phyloP scores from a whole-genome alignment of 2,113 vertebrate species.

The Daboia siamensis region DNA sequence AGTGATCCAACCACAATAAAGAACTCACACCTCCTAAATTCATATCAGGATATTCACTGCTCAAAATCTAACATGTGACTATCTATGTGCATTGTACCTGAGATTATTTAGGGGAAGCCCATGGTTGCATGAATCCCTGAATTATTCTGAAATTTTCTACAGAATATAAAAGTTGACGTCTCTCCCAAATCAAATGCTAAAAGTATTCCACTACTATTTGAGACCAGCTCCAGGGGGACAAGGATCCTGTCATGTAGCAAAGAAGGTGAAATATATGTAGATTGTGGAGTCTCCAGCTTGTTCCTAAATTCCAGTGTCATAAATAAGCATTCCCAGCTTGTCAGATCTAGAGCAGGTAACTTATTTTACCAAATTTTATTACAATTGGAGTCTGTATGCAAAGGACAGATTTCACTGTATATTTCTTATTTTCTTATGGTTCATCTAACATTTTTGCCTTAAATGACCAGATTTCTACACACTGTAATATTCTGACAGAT shows the following conservation, averaged over 20 bases:
- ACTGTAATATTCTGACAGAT: conserved; percentile 17
- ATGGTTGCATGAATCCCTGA: neutral
- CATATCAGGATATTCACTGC: neutral
- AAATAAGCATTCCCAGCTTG: neutral
- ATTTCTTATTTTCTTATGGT: conserved; percentile 17
- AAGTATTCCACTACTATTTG: neutral
- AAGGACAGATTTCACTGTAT: neutral
- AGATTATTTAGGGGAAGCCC: neutral
- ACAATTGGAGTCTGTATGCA: neutral
- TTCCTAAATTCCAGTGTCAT: neutral
- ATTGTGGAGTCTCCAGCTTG: neutral
- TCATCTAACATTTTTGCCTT: conserved; percentile 29
- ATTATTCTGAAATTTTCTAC: neutral
- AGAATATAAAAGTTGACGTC: neutral
- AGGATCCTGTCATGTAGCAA: neutral
- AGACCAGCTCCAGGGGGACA: neutral
- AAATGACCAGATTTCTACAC: conserved; percentile 3
- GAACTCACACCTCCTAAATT: neutral
- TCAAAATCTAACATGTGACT: neutral
- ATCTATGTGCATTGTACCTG: neutral
- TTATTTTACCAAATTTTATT: neutral
- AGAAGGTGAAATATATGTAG: neutral
- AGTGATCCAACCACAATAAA: neutral
- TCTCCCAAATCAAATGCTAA: neutral
- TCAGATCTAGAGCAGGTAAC: neutral